Base-by-base conservation (phyloP, 1,140 invertebrate species). In the Euwallacea fornicatus region DNA sequence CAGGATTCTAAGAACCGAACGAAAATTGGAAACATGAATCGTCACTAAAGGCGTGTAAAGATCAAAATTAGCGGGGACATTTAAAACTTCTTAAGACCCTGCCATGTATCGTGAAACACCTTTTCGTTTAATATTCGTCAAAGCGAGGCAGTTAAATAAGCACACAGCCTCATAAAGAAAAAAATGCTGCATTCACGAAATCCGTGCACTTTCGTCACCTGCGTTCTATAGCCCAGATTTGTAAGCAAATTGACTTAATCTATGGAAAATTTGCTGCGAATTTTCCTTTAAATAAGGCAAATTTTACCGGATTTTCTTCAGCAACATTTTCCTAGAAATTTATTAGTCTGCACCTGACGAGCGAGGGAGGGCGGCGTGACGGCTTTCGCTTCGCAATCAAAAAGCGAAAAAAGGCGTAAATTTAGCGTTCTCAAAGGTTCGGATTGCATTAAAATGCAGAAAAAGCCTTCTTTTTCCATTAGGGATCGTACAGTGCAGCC, bases 241-340 rank as follows among this genome's bases (percentile, higher is more conserved):
- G 60, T 69, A 74, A 74, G 64, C 64, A 74, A 74, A 74, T 74
- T 74, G 72, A 74, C 63, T 71, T 74, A 74, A 74, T 74, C 62
- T 70, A 67, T 70, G 64, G 70, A 72, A 74, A 74, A 71, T 70
- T 71, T 64, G 64, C 68, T 66, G 68, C 66, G 65, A 74, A 71
- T 74, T 74, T 65, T 63, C 61, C 69, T 70, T 70, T 70, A 70
- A 70, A 70, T 70, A 70, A 65, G 69, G 54, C 21, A 42, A 70
- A 70, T 46, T 70, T 70, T 47, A 63, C 59, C 11, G 58, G 59
- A 60, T 62, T 69, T 69, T 61, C 66, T 46, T 69, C 43, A n/a
- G 66, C n/a, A 54, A 53, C 66, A 43, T 67, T 67, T 67, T 59
- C 54, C 56, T 46, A 50, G 66, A 43, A 69, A 69, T 69, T 69